Percentiles rank a stretch among this genome's conserved stretches.
Conservation (phyloP, 2,888 invertebrate genomes). For the Scaptomyza parva region DNA sequence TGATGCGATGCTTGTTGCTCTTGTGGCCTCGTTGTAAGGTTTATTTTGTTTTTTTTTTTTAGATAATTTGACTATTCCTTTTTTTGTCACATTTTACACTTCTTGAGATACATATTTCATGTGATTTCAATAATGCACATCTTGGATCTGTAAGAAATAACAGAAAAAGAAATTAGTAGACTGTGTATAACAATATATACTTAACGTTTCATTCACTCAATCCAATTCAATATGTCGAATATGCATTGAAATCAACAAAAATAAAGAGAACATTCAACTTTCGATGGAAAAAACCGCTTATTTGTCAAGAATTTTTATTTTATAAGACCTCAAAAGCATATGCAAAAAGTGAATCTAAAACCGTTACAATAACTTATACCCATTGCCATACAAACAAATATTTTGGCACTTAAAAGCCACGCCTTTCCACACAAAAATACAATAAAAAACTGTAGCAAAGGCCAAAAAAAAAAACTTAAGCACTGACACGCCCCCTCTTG, state of each 20-base stretch:
- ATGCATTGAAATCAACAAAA: not conserved
- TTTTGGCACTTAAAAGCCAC: conserved; percentile 50
- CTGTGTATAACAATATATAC: no score
- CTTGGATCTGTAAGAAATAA: conserved; percentile 46
- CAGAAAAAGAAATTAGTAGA: no score
- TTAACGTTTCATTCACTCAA: not conserved
- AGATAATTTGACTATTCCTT: conserved; percentile 9
- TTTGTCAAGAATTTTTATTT: conserved; percentile 2
- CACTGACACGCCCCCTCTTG: conserved; percentile 15
- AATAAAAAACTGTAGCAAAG: conserved; percentile 12
- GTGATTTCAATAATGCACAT: conserved; percentile 48
- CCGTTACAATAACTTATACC: conserved; percentile 27
- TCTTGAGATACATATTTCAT: conserved; percentile 29
- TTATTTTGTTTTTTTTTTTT: not conserved
- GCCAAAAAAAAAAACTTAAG: conserved; percentile 19
- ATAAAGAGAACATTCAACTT: not conserved
- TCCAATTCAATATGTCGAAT: no score
- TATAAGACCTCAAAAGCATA: no score
- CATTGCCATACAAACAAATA: conserved; percentile 21
- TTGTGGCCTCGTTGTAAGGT: no score
- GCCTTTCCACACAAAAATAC: conserved; percentile 33
- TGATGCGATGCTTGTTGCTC: conserved; percentile 19
- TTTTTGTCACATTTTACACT: conserved; percentile 40
- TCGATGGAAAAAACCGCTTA: not conserved
- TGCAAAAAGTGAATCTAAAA: conserved; percentile 3